phyloP scores from a whole-genome alignment of 2,113 vertebrate species.

The Capreolus pygargus region DNA sequence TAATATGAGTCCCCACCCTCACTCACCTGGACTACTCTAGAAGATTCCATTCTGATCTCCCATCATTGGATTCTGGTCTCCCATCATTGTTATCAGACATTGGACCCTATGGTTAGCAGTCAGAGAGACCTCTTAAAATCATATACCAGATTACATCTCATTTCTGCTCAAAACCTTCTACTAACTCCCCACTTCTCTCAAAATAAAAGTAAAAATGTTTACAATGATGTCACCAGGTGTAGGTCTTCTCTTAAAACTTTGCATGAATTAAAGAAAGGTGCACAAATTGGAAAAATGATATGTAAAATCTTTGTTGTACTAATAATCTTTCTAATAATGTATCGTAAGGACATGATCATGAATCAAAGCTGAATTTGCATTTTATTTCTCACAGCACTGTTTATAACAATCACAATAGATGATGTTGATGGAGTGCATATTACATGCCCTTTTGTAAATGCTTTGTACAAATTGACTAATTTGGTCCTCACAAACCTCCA shows the following conservation, averaged over 20 bases:
- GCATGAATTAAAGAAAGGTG: not conserved
- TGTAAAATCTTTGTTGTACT: not conserved
- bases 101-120: not conserved
- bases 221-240: not conserved
- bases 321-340: not conserved
- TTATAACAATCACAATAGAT: not conserved
- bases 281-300: not conserved
- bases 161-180: not conserved
- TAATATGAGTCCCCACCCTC: too few species aligned
- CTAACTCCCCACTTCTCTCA: not conserved
- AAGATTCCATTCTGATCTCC: not conserved
- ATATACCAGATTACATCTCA: not conserved
- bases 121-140: not conserved
- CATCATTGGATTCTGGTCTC: not conserved
- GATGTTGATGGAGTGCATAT: not conserved
- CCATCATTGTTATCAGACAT: not conserved
- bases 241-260: not conserved
- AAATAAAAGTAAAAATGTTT: not conserved
- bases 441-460: not conserved
- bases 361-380: not conserved
- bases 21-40: not conserved
- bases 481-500: not conserved
- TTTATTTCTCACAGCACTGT: not conserved
- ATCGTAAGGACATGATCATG: not conserved
- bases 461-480: not conserved